Evolutionary conservation across 2,888 invertebrate species (phyloP).

Genomic region (Lordiphosa andalusiaca): DNA sequence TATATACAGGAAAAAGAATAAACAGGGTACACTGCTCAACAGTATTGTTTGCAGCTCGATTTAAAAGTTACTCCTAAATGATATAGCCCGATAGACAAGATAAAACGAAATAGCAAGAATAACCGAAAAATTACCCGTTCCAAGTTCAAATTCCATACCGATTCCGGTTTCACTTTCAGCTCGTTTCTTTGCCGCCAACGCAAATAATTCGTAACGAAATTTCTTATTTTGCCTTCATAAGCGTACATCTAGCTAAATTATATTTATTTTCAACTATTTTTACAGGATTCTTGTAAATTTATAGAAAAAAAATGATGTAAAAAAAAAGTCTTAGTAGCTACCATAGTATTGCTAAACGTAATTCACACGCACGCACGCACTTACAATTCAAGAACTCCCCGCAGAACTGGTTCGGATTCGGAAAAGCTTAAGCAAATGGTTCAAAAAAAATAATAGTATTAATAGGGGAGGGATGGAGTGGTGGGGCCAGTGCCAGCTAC

Average conservation of each 20-base stretch:
- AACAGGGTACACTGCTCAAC: too few relatives aligned
- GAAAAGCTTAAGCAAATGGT: slow-evolving; percentile 22
- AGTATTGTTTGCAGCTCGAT: too few relatives aligned
- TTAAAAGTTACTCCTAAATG: too few relatives aligned
- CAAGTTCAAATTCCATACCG: too few relatives aligned
- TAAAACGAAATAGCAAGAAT: too few relatives aligned
- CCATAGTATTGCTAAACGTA: slow-evolving; percentile 54
- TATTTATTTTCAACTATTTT: slow-evolving; percentile 75
- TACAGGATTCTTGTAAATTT: slow-evolving; percentile 65
- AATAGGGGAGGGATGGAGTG: slow-evolving; percentile 4
- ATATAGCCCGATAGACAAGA: too few relatives aligned
- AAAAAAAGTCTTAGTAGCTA: slow-evolving; percentile 60
- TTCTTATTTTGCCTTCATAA: slow-evolving; percentile 32
- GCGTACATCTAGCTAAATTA: slow-evolving; percentile 71
- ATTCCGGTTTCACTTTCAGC: too few relatives aligned
- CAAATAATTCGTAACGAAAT: slow-evolving; percentile 5
- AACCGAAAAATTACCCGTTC: too few relatives aligned
- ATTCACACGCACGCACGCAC: slow-evolving; percentile 24
- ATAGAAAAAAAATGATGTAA: slow-evolving; percentile 55
- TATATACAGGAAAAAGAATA: too few relatives aligned
- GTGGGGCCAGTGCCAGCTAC: not conserved
- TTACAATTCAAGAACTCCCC: slow-evolving; percentile 26
- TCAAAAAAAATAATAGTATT: slow-evolving; percentile 4
- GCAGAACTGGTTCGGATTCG: slow-evolving; percentile 14
- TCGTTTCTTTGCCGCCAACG: too few relatives aligned